Evolutionary conservation across 1,140 invertebrate species (phyloP).

Genomic region (Rhizoglyphus robini): DNA sequence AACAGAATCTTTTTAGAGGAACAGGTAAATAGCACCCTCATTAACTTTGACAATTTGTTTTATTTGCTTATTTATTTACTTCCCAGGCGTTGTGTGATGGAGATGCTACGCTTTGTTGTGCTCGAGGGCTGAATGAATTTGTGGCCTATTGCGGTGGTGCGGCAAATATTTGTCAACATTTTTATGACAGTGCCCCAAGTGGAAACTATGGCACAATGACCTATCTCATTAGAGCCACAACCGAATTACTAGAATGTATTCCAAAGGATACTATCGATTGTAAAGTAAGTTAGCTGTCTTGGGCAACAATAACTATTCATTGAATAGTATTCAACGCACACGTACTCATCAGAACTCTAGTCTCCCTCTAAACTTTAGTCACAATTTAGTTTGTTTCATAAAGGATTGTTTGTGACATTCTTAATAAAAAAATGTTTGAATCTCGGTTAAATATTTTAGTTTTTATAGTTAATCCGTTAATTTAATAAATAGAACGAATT

Average conservation of each 20-base stretch:
- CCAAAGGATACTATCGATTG: slow-evolving; percentile 61
- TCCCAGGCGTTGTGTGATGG: slow-evolving; percentile 63
- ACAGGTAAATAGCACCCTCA: slow-evolving; percentile 53
- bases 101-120: slow-evolving; percentile 80
- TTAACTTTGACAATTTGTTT: not conserved
- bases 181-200: slow-evolving; percentile 94
- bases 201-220: slow-evolving; percentile 95
- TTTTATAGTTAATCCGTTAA: no score
- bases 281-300: slow-evolving; percentile 45
- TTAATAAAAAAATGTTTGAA: no score
- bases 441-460: no score
- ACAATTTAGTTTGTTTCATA: no score
- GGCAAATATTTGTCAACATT: slow-evolving; percentile 85
- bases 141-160: slow-evolving; percentile 63
- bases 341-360: no score
- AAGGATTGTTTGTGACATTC: no score
- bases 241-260: slow-evolving; percentile 54
- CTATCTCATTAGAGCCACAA: slow-evolving; percentile 77
- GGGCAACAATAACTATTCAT: not conserved
- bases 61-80: slow-evolving; percentile 21
- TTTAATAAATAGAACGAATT: no score
- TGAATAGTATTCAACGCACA: no score
- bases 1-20: slow-evolving; percentile 90
- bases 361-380: no score
- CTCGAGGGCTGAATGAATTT: slow-evolving; percentile 48